These are phyloP conservation scores for Pristionchus exspectatus DNA, from an alignment of 2,888 invertebrate species.

Conservation along the genomic window DNA sequence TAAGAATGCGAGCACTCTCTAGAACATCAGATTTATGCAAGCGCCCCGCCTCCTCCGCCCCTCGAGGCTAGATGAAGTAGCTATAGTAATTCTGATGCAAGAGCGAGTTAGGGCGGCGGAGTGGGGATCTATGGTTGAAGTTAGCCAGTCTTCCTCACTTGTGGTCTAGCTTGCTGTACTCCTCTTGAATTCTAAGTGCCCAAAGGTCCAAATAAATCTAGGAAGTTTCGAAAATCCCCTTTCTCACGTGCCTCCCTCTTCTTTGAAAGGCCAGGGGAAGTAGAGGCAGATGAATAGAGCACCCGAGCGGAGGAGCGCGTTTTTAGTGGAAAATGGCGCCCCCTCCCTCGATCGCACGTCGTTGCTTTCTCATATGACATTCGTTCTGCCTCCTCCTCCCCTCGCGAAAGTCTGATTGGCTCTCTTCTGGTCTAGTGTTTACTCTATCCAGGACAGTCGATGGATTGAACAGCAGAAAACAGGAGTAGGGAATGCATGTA, in stretches of 20 bases:
- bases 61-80: background rate
- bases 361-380: background rate
- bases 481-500: background rate
- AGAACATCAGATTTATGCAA: background rate
- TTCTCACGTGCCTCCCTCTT: background rate
- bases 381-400: background rate
- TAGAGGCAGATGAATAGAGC: background rate
- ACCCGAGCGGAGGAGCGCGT: background rate
- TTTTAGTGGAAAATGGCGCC: background rate
- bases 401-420: conserved; percentile 13
- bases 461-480: background rate
- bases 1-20: background rate
- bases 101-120: background rate
- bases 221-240: too few species aligned
- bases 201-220: too few species aligned
- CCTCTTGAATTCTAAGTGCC: too few species aligned
- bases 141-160: background rate
- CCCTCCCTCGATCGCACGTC: background rate
- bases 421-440: background rate
- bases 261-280: background rate
- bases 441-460: background rate
- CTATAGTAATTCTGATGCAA: conserved; percentile 40
- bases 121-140: background rate
- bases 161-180: background rate
- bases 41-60: background rate